Base-by-base conservation (phyloP, 2,797 vertebrate species). In the Ctenochaetus hawaiiensis region DNA sequence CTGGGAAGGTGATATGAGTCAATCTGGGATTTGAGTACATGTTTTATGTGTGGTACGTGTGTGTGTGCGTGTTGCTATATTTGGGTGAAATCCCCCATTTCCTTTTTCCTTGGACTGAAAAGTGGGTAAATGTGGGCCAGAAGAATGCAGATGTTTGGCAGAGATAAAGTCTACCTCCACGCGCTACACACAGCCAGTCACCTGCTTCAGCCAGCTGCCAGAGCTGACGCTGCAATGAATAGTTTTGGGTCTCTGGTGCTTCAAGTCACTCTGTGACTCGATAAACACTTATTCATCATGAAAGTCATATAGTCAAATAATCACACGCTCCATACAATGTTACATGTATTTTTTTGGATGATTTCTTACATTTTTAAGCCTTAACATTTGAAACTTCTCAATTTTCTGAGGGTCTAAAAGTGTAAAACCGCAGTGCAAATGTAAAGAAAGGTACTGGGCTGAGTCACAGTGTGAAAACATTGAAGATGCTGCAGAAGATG, bases 71-170 rank as follows among this genome's bases (percentile, higher is more conserved):
- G 54, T 48, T 1, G 13, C 18, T 78, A 60, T 75, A 41, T 45
- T 54, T n/a, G 22, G 53, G 22, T 51, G 23, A 80, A 72, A 67
- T 18, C 34, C 22, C 18, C n/a, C 6, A 39, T 82, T 82, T 78
- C 67, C 67, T 59, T 75, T 81, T 78, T 53, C 72, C 48, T 78
- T 58, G 6, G 30, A 65, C 63, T 34, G 61, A 75, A 80, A 75
- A 59, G 43, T 73, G 14, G 44, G 44, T 77, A 57, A 67, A 86
- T 81, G 72, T 62, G 66, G 85, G 48, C 73, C 18, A 8, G 53
- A 81, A 78, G 81, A 88, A 87, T 89, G 84, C 53, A 74, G 78
- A 89, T 85, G 65, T 82, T 41, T 47, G 68, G 63, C 22, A 64
- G 43, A 72, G 78, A 85, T 87, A 86, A 56, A 10, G 2, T 3